Percentiles rank a stretch among this genome's conserved stretches.
Evolutionary conservation across 2,113 vertebrate species (phyloP).

Genomic region (Plecturocebus donacophilus): DNA sequence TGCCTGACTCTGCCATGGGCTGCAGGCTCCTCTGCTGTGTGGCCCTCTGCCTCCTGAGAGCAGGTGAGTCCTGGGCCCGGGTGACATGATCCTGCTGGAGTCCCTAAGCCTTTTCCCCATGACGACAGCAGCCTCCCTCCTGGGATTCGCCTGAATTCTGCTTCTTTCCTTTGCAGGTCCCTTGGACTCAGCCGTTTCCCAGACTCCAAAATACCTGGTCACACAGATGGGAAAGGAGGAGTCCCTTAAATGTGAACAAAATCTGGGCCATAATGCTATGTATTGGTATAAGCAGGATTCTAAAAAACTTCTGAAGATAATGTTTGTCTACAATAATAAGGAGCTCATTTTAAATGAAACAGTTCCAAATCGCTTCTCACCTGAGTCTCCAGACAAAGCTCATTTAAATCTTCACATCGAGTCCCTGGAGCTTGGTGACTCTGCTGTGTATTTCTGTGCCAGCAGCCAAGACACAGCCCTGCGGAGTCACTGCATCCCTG

Average conservation of each 20-base stretch:
- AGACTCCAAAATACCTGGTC: slow-evolving; percentile 8
- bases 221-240: background rate
- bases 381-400: background rate
- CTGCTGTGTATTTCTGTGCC: slow-evolving; percentile 49
- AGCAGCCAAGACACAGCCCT: slow-evolving; percentile 61
- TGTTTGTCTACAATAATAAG: slow-evolving; percentile 35
- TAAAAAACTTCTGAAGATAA: background rate
- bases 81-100: background rate
- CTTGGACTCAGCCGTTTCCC: background rate
- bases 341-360: background rate
- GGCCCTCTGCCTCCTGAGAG: slow-evolving; percentile 43
- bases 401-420: background rate
- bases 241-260: slow-evolving; percentile 22
- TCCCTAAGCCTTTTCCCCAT: background rate
- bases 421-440: background rate
- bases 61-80: background rate
- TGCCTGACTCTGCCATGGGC: background rate
- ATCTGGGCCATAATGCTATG: background rate
- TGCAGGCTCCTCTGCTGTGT: background rate
- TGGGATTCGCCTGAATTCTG: background rate
- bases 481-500: background rate
- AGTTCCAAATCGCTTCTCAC: slow-evolving; percentile 10
- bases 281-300: slow-evolving; percentile 61
- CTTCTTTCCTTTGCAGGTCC: background rate
- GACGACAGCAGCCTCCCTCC: background rate